These are phyloP conservation scores for Alosa alosa DNA, from an alignment of 2,113 vertebrate species.

Conservation along the genomic window DNA sequence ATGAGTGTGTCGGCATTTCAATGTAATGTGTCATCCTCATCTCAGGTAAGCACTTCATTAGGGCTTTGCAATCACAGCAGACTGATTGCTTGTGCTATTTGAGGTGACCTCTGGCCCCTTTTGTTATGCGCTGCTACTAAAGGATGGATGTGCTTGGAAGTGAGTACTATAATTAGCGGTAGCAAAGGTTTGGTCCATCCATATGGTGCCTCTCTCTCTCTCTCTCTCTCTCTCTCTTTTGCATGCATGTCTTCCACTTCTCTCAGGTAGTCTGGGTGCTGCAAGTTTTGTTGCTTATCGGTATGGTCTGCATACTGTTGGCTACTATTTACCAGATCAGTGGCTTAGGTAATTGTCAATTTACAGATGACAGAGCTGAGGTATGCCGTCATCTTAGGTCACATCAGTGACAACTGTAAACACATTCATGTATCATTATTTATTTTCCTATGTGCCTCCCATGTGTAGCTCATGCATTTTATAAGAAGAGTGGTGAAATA, in stretches of 20 bases:
- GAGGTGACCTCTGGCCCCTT: not conserved
- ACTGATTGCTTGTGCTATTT: not conserved
- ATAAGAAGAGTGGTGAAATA: not conserved
- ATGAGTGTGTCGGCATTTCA: not conserved
- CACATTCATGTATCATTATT: not conserved
- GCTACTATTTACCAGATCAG: slow-evolving; percentile 25
- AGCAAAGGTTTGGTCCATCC: not conserved
- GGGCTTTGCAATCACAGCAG: not conserved
- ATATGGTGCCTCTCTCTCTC: not conserved
- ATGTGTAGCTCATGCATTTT: not conserved
- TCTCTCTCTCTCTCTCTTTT: not conserved
- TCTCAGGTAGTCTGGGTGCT: not conserved
- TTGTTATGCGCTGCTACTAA: not conserved
- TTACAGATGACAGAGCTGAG: not conserved
- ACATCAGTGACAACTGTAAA: not conserved
- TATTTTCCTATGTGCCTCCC: not conserved
- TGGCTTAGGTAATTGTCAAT: slow-evolving; percentile 13
- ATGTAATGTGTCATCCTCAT: not conserved
- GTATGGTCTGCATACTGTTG: not conserved
- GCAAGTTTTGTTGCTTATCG: slow-evolving; percentile 11
- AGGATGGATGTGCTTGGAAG: not conserved
- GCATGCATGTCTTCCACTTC: not conserved
- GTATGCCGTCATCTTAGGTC: not conserved
- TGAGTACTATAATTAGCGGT: not conserved
- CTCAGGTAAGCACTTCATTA: not conserved